Base-by-base conservation (phyloP, 2,888 invertebrate species). In the Hypena proboscidalis region DNA sequence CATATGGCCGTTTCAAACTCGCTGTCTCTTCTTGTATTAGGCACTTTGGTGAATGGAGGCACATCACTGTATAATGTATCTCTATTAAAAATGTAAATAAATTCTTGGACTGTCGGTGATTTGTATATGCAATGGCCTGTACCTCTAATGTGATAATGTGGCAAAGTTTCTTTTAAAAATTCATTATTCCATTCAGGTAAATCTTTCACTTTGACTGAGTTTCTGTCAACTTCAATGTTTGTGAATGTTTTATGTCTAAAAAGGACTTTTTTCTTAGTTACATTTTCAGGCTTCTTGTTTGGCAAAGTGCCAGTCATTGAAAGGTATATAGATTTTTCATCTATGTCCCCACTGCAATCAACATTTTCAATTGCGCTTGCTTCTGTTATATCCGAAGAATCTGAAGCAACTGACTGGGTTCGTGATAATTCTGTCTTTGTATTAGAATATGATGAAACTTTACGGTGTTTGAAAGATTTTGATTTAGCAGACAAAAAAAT, bases 171-270 rank as follows among this genome's bases (percentile, higher is more conserved):
- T 61, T 83, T 88, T 14, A 84, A 65, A 69, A 85, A 80, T 5
- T 79, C 73, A 56, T 72, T 76, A 46, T 84, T 78, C 79, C 83
- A 82, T 51, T 74, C 77, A 2, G 83, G 79, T 17, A 83, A 68
- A 59, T 83, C 81, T 68, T 64, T 82, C 1, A 76, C 50, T 59
- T 75, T 80, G 3, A 74, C 57, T 7, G 85, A 87, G 65, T 82
- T 83, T 65, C 85, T 80, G 52, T 90, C 88, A 17, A 76, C 74
- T 74, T 90, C 89, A 19, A 89, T 89, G 51, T 87, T 90, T 4
- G 90, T 90, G 53, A 90, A 90, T 3, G 90, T 90, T 79, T 86
- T 90, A 62, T 90, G 88, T 39, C 90, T 83, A 63, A 90, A 90
- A 10, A 90, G 72, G 1, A 89, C 83, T 64, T 85, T 87, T 47